A percentile compares a stretch with the other conserved stretches of the same genome.
Evolutionary conservation across 2,888 invertebrate genomes (phyloP).

Genomic region (Ectemnius cavifrons): DNA sequence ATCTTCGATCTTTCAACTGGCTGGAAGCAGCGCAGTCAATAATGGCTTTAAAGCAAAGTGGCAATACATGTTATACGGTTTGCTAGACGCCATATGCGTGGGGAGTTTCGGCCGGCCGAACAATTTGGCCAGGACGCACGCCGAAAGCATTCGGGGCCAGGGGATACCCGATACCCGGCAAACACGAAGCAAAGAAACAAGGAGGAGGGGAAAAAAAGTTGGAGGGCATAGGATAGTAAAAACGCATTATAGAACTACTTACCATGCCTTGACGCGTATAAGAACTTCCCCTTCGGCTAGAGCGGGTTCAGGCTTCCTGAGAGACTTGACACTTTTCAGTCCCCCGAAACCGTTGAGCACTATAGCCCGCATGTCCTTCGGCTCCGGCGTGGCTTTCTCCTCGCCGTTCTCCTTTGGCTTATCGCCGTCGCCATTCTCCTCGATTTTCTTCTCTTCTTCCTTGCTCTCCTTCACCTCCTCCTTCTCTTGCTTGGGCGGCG

Average conservation of each 20-base stretch:
- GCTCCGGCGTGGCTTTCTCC: slow-evolving; percentile 76
- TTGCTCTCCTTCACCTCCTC: slow-evolving; percentile 78
- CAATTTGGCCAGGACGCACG: neutral
- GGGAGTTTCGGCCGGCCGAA: neutral
- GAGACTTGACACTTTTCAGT: slow-evolving; percentile 89
- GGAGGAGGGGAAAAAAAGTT: neutral
- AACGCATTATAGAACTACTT: slow-evolving; percentile 77
- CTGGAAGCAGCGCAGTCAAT: too few relatives aligned
- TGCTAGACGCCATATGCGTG: neutral
- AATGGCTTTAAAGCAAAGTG: neutral
- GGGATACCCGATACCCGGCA: neutral
- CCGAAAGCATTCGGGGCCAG: too few relatives aligned
- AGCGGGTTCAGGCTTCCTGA: slow-evolving; percentile 88
- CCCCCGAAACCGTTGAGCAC: slow-evolving; percentile 92
- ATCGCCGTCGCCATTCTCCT: slow-evolving; percentile 75
- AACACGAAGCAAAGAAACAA: neutral
- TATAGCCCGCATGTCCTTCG: slow-evolving; percentile 91
- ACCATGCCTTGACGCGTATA: slow-evolving; percentile 92
- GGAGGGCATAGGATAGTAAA: too few relatives aligned
- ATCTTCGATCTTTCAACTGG: too few relatives aligned
- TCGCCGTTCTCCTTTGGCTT: slow-evolving; percentile 75
- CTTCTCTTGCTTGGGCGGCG: slow-evolving; percentile 66
- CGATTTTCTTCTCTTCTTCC: slow-evolving; percentile 80
- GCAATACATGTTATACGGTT: neutral
- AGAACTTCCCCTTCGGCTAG: slow-evolving; percentile 87